These are phyloP conservation scores for Gobio gobio DNA, from an alignment of 2,113 vertebrate genomes.

Conservation along the genomic window DNA sequence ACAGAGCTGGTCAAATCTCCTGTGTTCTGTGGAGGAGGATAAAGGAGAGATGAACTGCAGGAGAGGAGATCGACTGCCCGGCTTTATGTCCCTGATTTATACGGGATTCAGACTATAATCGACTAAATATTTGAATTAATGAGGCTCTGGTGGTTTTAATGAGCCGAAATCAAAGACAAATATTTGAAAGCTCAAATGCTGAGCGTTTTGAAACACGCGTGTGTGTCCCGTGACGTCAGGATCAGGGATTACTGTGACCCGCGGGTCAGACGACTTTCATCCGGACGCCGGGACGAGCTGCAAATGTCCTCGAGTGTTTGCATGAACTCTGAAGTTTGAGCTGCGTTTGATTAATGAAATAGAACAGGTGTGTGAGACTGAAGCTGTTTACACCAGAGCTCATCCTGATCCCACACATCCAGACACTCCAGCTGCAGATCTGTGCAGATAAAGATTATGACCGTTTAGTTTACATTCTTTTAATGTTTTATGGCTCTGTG, in stretches of 20 bases:
- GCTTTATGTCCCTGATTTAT: constrained; percentile 42
- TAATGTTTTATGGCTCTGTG: no score
- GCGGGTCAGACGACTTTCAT: not conserved
- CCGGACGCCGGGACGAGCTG: not conserved
- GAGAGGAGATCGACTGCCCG: not conserved
- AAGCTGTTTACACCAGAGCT: not conserved
- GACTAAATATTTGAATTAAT: constrained; percentile 23
- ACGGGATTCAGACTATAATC: constrained; percentile 15
- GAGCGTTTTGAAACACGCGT: not conserved
- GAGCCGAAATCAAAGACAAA: not conserved
- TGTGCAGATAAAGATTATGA: no score
- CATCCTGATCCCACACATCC: not conserved
- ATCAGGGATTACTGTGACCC: not conserved
- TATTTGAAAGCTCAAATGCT: not conserved
- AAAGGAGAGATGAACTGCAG: not conserved
- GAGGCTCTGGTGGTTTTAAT: not conserved
- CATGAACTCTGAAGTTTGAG: not conserved
- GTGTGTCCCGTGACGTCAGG: not conserved
- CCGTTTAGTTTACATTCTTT: no score
- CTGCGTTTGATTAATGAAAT: not conserved
- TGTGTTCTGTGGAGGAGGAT: not conserved
- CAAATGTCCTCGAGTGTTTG: not conserved
- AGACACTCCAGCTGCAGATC: no score
- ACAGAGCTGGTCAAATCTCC: not conserved
- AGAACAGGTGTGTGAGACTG: not conserved